Evolutionary conservation across 2,113 vertebrate species (phyloP).

Genomic region (Tragelaphus buxtoni): DNA sequence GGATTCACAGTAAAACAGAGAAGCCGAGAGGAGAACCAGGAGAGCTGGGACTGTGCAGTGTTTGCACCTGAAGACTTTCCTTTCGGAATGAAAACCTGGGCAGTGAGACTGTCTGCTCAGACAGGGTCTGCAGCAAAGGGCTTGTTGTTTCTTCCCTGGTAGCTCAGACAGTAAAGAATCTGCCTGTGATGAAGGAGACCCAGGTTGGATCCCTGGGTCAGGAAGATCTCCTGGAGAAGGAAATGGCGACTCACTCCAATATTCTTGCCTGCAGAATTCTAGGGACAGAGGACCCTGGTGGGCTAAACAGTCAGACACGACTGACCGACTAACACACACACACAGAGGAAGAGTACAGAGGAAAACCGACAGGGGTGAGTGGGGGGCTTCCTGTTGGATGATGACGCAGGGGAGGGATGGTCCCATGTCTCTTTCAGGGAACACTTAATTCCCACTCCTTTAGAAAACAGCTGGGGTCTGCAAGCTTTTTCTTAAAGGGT

Average conservation of each 20-base stretch:
- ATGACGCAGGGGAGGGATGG: no score
- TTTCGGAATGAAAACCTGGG: neutral
- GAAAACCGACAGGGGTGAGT: neutral
- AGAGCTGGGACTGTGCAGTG: neutral
- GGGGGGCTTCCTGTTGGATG: neutral
- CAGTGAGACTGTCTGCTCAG: rapidly evolving
- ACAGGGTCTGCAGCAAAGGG: neutral
- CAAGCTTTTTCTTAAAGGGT: neutral
- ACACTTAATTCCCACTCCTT: neutral
- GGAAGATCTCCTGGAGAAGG: neutral
- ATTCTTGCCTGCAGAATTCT: neutral
- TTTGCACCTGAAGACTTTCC: neutral
- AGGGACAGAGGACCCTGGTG: neutral
- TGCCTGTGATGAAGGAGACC: neutral
- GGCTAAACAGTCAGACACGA: neutral
- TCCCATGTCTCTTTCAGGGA: neutral
- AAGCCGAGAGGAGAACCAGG: neutral
- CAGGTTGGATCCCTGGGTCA: neutral
- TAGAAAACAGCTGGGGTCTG: neutral
- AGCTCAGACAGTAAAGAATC: neutral
- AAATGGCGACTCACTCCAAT: neutral
- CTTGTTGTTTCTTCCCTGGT: neutral
- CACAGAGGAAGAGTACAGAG: neutral
- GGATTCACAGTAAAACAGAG: neutral
- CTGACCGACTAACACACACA: neutral